A percentile compares a stretch with the other conserved stretches of the same genome.
Evolutionary conservation across 2,888 invertebrate species (phyloP).

Genomic region (Drymonia ruficornis): DNA sequence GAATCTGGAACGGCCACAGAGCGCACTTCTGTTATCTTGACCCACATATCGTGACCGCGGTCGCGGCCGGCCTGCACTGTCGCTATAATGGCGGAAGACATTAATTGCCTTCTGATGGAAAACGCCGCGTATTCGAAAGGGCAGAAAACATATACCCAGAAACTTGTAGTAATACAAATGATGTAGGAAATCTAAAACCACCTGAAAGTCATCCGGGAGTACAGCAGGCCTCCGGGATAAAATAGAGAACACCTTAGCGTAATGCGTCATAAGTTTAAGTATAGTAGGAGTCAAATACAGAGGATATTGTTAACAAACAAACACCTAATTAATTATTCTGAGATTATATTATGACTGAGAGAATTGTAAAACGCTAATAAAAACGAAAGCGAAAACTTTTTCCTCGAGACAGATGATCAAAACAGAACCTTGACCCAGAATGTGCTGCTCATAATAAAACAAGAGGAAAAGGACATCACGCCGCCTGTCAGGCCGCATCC

Average conservation of each 20-base stretch:
- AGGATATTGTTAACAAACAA: too few species aligned
- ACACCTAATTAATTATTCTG: neutral
- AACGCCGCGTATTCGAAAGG: constrained; percentile 21
- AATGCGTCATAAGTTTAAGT: too few species aligned
- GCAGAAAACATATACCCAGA: neutral
- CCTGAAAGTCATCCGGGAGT: too few species aligned
- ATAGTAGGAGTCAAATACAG: too few species aligned
- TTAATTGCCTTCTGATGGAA: constrained; percentile 56
- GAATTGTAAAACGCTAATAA: constrained; percentile 15
- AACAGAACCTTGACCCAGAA: constrained; percentile 77
- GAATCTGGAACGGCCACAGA: constrained; percentile 59
- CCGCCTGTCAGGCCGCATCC: constrained; percentile 34
- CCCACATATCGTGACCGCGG: constrained; percentile 72
- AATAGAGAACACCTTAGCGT: too few species aligned
- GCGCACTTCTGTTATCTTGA: constrained; percentile 72
- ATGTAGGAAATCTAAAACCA: too few species aligned
- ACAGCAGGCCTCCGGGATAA: too few species aligned
- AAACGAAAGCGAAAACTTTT: constrained; percentile 49
- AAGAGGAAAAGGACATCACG: constrained; percentile 59
- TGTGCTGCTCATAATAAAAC: constrained; percentile 49
- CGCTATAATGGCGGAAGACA: constrained; percentile 60
- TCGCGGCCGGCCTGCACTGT: constrained; percentile 52
- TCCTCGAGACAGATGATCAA: constrained; percentile 64
- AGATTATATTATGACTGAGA: neutral
- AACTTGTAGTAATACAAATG: neutral